Evolutionary conservation across 1,140 invertebrate genomes (phyloP).

Genomic region (Elymnias hypermnestra): DNA sequence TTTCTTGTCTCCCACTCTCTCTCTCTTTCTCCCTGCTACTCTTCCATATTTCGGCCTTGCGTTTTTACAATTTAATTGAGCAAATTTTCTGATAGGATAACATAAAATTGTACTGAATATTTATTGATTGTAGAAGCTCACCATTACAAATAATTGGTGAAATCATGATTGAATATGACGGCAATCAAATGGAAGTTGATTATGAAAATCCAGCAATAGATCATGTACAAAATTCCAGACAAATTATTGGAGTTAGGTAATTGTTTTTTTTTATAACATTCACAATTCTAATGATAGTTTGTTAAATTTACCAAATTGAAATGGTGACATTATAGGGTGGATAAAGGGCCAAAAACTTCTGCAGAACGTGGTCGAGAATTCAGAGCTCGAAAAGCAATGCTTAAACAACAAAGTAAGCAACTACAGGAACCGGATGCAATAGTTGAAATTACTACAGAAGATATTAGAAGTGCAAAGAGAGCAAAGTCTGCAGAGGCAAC

Average conservation of each 20-base stretch:
- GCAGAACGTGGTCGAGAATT: conserved; percentile 28
- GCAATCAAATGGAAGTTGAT: conserved; percentile 12
- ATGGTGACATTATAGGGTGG: conserved; percentile 20
- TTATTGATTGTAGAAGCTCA: conserved; percentile 4
- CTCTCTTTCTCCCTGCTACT: not conserved
- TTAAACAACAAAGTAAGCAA: conserved; percentile 25
- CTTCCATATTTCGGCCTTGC: no score
- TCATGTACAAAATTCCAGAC: conserved; percentile 4
- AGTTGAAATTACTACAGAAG: conserved; percentile 3
- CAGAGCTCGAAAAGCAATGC: conserved; percentile 26
- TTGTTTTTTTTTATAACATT: conserved; percentile 2
- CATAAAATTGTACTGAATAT: not conserved
- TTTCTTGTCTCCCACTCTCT: no score
- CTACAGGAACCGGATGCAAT: conserved; percentile 8
- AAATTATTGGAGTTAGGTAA: conserved; percentile 10
- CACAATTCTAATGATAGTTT: not conserved
- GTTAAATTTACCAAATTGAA: conserved; percentile 2
- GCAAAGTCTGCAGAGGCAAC: conserved; percentile 13
- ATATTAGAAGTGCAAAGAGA: conserved; percentile 10
- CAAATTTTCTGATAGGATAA: conserved; percentile 2
- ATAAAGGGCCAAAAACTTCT: conserved; percentile 26
- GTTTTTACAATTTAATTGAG: conserved; percentile 1
- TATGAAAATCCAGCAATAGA: conserved; percentile 4
- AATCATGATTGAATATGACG: conserved; percentile 6
- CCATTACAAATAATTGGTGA: conserved; percentile 9